phyloP scores from a whole-genome alignment of 1,140 invertebrate species.

The Cydia pomonella region DNA sequence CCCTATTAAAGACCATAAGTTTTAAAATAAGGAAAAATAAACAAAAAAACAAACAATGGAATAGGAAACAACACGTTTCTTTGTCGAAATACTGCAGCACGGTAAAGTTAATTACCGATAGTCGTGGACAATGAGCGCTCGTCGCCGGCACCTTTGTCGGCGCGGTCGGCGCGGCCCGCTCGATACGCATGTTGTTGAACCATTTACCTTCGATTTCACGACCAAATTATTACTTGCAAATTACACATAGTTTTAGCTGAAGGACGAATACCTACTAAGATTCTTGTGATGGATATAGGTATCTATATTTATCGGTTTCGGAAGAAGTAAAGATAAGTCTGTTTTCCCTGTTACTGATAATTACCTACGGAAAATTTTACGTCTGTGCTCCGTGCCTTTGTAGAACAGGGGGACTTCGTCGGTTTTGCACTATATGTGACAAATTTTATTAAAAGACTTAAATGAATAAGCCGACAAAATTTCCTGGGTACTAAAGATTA shows the following conservation, averaged over 20 bases:
- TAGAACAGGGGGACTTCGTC: no score
- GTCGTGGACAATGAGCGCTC: conserved; percentile 38
- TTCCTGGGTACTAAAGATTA: no score
- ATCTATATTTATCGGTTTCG: neutral
- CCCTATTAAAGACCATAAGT: neutral
- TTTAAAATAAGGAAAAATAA: conserved; percentile 2
- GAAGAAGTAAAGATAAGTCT: neutral
- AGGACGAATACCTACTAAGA: conserved; percentile 25
- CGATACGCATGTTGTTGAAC: conserved; percentile 55
- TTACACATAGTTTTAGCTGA: conserved; percentile 37
- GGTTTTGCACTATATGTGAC: no score
- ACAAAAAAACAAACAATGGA: conserved; percentile 21
- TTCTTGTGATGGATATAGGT: conserved; percentile 31
- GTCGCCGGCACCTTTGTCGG: conserved; percentile 61
- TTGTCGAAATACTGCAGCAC: conserved; percentile 34
- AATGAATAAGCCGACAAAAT: no score
- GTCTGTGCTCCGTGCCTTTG: no score
- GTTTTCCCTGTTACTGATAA: neutral
- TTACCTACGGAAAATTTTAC: neutral
- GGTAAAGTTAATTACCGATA: conserved; percentile 46
- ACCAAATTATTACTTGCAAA: conserved; percentile 57
- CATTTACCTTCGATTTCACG: conserved; percentile 65
- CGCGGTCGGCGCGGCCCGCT: conserved; percentile 49
- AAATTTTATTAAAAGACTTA: no score
- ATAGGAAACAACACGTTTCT: conserved; percentile 33